Conservation (phyloP, 2,888 invertebrate genomes). For the Agrotis ipsilon region DNA sequence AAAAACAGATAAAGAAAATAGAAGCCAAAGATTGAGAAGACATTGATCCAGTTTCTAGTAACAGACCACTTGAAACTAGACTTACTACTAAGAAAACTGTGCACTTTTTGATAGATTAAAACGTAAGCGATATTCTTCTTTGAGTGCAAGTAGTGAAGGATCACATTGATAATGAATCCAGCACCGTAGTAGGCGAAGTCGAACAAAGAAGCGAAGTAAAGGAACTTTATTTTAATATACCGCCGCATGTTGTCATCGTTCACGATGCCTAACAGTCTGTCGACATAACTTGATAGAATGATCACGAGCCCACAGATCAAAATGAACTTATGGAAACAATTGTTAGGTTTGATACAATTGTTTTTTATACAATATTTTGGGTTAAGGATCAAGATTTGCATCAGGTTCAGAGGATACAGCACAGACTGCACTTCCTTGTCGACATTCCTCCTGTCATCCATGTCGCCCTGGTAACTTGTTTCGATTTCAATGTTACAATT, state of each 20-base stretch:
- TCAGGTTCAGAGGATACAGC: constrained; percentile 50
- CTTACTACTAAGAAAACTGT: constrained; percentile 8
- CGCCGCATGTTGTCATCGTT: constrained; percentile 11
- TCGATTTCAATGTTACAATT: neutral
- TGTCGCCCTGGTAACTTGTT: neutral
- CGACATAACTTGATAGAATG: neutral
- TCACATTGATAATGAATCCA: constrained; percentile 20
- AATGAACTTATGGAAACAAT: constrained; percentile 19
- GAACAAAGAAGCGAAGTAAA: constrained; percentile 11
- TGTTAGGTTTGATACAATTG: constrained; percentile 51
- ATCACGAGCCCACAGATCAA: constrained; percentile 16
- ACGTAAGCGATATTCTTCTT: neutral
- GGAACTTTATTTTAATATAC: constrained; percentile 16
- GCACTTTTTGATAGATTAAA: too few relatives aligned
- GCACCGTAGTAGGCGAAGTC: constrained; percentile 26
- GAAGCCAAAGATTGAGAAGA: constrained; percentile 9
- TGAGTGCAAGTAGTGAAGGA: constrained; percentile 9
- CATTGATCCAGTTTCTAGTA: constrained; percentile 21
- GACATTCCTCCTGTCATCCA: constrained; percentile 22
- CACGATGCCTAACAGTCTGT: constrained; percentile 5
- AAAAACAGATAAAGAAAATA: constrained; percentile 7
- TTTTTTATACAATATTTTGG: constrained; percentile 56
- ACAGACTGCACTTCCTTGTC: constrained; percentile 55
- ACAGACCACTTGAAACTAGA: constrained; percentile 8
- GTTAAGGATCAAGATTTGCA: constrained; percentile 43